phyloP scores from a whole-genome alignment of 2,797 vertebrate species.

The Gymnothorax javanicus region DNA sequence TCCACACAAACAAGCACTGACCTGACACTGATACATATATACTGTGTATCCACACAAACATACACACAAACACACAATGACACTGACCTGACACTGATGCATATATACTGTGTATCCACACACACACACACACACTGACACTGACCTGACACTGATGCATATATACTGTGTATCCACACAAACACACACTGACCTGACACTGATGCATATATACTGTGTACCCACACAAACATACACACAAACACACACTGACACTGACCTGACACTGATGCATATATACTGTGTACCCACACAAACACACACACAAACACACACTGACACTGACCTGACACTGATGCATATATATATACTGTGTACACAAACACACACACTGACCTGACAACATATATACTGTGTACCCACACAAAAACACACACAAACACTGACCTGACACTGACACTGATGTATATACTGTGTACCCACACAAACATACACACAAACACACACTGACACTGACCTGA shows the following conservation, averaged over 20 bases:
- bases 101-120: no score
- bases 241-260: no score
- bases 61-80: background rate
- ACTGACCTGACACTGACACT: background rate
- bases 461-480: background rate
- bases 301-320: background rate
- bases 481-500: background rate
- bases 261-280: background rate
- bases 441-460: background rate
- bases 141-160: background rate
- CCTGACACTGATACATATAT: background rate
- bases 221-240: no score
- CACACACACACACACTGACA: background rate
- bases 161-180: background rate
- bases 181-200: background rate
- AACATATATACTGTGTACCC: no score
- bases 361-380: background rate
- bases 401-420: background rate
- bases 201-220: no score
- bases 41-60: background rate
- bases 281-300: background rate
- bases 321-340: background rate
- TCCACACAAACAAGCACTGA: background rate
- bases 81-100: no score
- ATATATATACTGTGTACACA: background rate